Evolutionary conservation across 2,888 invertebrate species (phyloP), one percentile per base, ranked within the genome.

Genomic region (Sclerodermus sp.): DNA sequence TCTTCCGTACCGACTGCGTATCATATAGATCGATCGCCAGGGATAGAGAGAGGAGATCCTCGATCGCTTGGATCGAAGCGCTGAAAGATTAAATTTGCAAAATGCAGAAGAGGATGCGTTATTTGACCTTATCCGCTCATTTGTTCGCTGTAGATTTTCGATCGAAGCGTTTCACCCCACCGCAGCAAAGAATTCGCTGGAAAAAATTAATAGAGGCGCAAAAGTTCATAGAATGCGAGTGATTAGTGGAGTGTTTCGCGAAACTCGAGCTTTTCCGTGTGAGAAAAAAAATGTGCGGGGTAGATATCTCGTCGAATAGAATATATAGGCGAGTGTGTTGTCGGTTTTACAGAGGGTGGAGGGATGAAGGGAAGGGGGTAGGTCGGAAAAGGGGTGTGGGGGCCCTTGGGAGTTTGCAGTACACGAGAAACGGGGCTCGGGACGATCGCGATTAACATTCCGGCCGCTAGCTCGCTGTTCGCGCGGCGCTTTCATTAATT

Each of bases 401-500:
- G 66, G 63, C 73, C 71, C 72, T 70, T 70, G 72, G 71, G 72
- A 73, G 66, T 70, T 68, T 44, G 64, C 57, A 66, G 69, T 68
- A 72, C 71, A 75, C 67, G 69, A 62, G 71, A 74, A 66, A 62
- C 66, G 66, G 74, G 68, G 69, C 68, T 65, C 71, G 71, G 76
- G 73, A 72, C 76, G 71, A 76, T 76, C 77, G 74, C 77, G 77
- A 78, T 78, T 78, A 78, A 77, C 77, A 78, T 78, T 77, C 77
- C 77, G 76, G 71, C 73, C 76, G 74, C 73, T 76, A 71, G 75
- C 76, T 73, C 73, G 74, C 74, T 74, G 76, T 76, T 76, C 76
- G 70, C 76, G 74, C 76, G 76, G 73, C 73, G 77, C 77, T 78
- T 78, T 78, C 78, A 77, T 77, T 77, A 78, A 78, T 78, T 78